Base-by-base conservation (phyloP, 2,113 vertebrate species). In the Pithys albifrons region DNA sequence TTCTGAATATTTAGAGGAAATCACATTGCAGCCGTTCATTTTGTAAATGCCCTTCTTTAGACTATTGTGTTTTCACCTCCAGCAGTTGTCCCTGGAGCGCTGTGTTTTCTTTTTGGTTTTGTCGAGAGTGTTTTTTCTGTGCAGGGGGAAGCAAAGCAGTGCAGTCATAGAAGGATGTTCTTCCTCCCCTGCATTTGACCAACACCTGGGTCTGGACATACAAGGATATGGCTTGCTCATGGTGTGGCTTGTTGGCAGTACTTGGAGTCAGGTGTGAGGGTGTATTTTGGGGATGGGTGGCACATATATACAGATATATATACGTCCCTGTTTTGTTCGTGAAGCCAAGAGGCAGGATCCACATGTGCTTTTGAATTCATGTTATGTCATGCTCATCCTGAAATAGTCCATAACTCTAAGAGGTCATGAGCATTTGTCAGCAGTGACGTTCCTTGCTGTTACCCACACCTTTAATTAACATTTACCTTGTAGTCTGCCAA, bases 111-210 rank as follows among this genome's bases (percentile, higher is more conserved):
- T 54, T 59, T 83, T 67, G 11, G 3, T 19, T 83, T 64, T 73
- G 28, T 65, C 1, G 2, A 41, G 23, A 5, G 9, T 49, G 16
- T 74, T 94, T 84, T 20, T 72, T 57, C 48, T 45, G n/a, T 4
- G 0, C 22, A 37, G 12, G 29, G n/a, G 11, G 20, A 70, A 39
- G 37, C 69, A 80, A 43, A 93, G 58, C 23, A 0, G 18, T 37
- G 28, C 27, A 1, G 0, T 70, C 25, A 9, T 3, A n/a, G 46
- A 1, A 1, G 0, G 19, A 14, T 0, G 2, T 76, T 74, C 17
- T 58, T 86, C 48, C 29, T 80, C 2, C 33, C 23, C 1, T 2
- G 4, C 6, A 2, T 58, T 35, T 81, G 31, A 43, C 46, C 9
- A 33, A 35, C 24, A 15, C 19, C n/a, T 84, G 65, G 7, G 7